phyloP scores from a whole-genome alignment of 2,113 vertebrate species.

The Anolis sagrei region DNA sequence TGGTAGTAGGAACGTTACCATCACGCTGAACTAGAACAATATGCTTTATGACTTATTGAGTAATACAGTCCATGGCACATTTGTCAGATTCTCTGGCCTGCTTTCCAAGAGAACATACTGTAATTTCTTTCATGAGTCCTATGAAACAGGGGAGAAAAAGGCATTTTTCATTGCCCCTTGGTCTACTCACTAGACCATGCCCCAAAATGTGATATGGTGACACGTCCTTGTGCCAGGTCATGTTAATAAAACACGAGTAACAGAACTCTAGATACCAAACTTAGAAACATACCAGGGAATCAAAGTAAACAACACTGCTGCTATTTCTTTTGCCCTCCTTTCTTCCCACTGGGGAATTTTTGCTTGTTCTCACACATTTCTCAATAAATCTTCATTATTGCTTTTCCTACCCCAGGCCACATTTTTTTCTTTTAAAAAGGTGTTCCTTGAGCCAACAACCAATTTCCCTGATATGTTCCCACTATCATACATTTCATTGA shows the following conservation, averaged over 20 bases:
- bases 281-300: conserved; percentile 23
- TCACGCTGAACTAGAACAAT: no score
- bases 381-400: conserved; percentile 69
- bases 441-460: conserved; percentile 65
- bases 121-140: background rate
- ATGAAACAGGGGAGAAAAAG: conserved; percentile 10
- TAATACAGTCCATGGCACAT: background rate
- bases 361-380: conserved; percentile 53
- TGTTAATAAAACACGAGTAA: conserved; percentile 45
- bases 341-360: conserved; percentile 42
- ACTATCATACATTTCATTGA: conserved; percentile 63
- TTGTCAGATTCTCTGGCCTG: background rate
- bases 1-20: no score
- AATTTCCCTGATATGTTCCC: conserved; percentile 62
- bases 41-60: conserved; percentile 9
- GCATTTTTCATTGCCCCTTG: background rate
- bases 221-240: conserved; percentile 22
- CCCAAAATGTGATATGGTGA: background rate
- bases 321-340: conserved; percentile 43
- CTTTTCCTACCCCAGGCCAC: conserved; percentile 8
- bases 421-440: conserved; percentile 42
- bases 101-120: background rate
- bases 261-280: conserved; percentile 37
- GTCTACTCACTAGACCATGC: background rate
- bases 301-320: conserved; percentile 44